Evolutionary conservation across 2,113 vertebrate species (phyloP), one percentile per base, ranked within the genome.

Genomic region (Gymnorhina tibicen): DNA sequence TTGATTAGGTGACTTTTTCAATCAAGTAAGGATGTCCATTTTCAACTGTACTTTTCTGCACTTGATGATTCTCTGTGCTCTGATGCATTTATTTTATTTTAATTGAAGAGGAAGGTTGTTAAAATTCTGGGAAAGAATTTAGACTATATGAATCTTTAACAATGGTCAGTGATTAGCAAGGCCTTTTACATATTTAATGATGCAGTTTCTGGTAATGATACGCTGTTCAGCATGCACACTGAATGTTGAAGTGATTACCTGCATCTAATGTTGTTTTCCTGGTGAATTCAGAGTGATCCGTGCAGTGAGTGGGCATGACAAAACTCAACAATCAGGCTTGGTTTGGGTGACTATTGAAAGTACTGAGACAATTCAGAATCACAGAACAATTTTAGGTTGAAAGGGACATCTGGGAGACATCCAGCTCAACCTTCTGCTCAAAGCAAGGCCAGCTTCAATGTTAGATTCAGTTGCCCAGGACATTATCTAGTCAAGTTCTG

Each of bases 91-190:
- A 67, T 63, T 73, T 78, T 39, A 19, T 63, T 90, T 84, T 55
- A 87, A 93, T 85, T 89, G 72, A 91, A 90, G 85, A 90, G 47
- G 44, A 21, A 86, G 17, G 55, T 63, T 87, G 55, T 91, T 91
- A 91, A 94, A 91, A 94, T 91, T 91, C 91, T 77, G 30, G 24
- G 33, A 16, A 93, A 68, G 67, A 83, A 64, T 79, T 95, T 83
- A 95, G 60, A 37, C 64, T 86, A 50, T 39, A 66, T 88, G 53
- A 83, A 90, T 92, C 72, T 88, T 85, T 95, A 90, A 95, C 93
- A 95, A 93, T 93, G 90, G 85, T 85, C 90, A 93, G 90, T 94
- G 92, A 96, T 97, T 96, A 96, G 87, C 68, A 84, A 91, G 37
- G 39, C 16, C 91, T 95, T 95, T 93, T 90, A 83, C 87, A 80